These are phyloP conservation scores for Cherax quadricarinatus DNA, from an alignment of 1,140 invertebrate species.

Conservation along the genomic window DNA sequence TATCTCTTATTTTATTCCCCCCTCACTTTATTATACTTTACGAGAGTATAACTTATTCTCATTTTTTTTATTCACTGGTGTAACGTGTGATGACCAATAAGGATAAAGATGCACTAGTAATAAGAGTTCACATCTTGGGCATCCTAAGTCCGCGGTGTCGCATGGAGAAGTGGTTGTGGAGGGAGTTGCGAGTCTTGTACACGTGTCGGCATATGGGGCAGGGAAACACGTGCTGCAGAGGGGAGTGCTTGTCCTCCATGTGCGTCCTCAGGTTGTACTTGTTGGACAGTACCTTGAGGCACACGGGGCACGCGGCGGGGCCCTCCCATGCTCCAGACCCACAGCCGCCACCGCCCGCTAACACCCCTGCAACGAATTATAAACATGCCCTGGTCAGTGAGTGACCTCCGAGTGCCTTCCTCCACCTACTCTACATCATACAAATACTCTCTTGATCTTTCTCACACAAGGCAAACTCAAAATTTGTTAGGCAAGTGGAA, in stretches of 20 bases:
- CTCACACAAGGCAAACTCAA: not conserved
- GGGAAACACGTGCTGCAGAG: slow-evolving; percentile 59
- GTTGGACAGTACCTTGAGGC: slow-evolving; percentile 71
- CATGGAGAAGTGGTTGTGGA: slow-evolving; percentile 69
- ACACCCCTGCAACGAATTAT: slow-evolving; percentile 58
- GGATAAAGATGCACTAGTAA: not conserved
- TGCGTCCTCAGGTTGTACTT: slow-evolving; percentile 71
- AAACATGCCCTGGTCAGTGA: slow-evolving; percentile 53
- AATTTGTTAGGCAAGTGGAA: not conserved
- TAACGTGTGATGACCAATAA: not conserved
- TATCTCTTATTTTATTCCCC: too few species aligned
- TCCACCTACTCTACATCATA: slow-evolving; percentile 8
- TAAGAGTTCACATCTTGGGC: slow-evolving; percentile 58
- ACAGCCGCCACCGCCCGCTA: slow-evolving; percentile 19
- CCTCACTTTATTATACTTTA: too few species aligned
- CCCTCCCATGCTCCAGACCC: slow-evolving; percentile 49
- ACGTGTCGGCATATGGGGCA: slow-evolving; percentile 61
- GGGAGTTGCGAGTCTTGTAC: slow-evolving; percentile 65
- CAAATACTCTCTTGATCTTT: not conserved
- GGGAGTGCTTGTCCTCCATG: slow-evolving; percentile 69
- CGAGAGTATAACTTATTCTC: not conserved
- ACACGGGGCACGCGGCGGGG: slow-evolving; percentile 64
- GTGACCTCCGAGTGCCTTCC: not conserved
- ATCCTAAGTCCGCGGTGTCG: slow-evolving; percentile 76
- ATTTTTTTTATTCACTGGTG: not conserved